Percentiles rank a stretch among this genome's conserved stretches.
Conservation (phyloP, 2,113 vertebrate species). For the Empidonax traillii region DNA sequence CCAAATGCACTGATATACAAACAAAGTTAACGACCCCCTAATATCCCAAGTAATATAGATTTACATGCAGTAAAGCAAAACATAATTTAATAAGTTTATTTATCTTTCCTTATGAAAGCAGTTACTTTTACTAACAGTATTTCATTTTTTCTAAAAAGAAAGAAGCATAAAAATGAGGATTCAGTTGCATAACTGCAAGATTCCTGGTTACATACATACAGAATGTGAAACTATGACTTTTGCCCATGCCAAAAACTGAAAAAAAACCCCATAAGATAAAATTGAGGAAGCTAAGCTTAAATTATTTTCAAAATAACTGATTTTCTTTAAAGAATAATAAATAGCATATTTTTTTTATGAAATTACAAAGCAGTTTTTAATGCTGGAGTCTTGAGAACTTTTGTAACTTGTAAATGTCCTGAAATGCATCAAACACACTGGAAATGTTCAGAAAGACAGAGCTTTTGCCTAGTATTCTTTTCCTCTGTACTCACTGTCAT, state of each 20-base stretch:
- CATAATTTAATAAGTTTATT: not conserved
- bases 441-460: not conserved
- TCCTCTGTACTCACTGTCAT: not conserved
- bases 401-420: not conserved
- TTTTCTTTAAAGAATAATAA: constrained; percentile 13
- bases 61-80: not conserved
- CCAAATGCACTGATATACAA: not conserved
- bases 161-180: not conserved
- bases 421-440: not conserved
- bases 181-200: not conserved
- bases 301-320: not conserved
- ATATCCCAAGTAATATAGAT: not conserved
- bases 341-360: not conserved
- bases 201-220: not conserved
- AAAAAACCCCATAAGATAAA: not conserved
- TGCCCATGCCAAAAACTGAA: not conserved
- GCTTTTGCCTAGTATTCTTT: not conserved
- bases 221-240: not conserved
- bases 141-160: not conserved
- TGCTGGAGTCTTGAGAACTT: not conserved
- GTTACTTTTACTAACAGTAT: not conserved
- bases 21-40: not conserved
- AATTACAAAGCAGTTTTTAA: not conserved
- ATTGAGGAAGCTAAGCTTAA: not conserved
- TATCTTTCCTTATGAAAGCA: not conserved